Percentiles rank a stretch among this genome's conserved stretches.
Conservation (phyloP, 2,797 vertebrate species). For the Schizothorax lantsangensis region DNA sequence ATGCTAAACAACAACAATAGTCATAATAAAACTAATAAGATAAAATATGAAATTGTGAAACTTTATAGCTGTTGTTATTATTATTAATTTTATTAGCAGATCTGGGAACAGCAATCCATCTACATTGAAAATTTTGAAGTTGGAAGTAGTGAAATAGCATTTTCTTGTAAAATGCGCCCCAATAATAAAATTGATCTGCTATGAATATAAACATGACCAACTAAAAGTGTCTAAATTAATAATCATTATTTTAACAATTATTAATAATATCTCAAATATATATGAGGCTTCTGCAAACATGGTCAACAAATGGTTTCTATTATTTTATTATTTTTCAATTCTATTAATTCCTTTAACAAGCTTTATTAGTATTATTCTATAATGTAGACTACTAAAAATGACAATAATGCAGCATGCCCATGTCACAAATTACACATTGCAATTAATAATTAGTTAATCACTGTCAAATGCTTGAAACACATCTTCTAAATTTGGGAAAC, state of each 20-base stretch:
- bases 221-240: neutral
- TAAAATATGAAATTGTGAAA: neutral
- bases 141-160: too few species aligned
- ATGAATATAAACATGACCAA: neutral
- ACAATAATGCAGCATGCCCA: neutral
- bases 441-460: neutral
- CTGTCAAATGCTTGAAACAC: neutral
- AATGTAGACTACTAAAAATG: neutral
- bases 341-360: neutral
- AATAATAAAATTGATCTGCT: neutral
- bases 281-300: neutral
- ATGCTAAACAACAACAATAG: constrained; percentile 14
- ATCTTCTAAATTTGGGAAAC: neutral
- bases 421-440: neutral
- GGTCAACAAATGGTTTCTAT: neutral
- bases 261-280: neutral
- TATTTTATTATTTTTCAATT: neutral
- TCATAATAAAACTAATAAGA: neutral
- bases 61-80: neutral
- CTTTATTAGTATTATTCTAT: neutral
- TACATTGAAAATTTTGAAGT: neutral
- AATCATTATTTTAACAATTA: neutral
- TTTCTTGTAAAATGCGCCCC: too few species aligned
- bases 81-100: neutral
- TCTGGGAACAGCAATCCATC: neutral